phyloP scores from a whole-genome alignment of 2,888 invertebrate species.

The Pachycephus smyrnensis region DNA sequence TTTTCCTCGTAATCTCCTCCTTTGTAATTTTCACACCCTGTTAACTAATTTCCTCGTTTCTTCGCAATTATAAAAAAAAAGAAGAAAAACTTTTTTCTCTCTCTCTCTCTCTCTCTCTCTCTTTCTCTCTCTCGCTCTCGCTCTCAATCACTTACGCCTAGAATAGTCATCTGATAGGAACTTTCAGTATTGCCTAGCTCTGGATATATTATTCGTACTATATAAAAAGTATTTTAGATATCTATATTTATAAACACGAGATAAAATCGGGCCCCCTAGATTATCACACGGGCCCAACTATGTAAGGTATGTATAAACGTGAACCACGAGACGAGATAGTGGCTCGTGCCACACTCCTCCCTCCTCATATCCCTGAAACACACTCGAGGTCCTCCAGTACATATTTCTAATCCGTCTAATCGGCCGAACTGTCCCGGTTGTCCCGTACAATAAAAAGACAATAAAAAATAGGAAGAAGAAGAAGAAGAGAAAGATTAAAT shows the following conservation, averaged over 20 bases:
- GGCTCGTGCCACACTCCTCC: neutral
- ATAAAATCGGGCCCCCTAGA: slow-evolving; percentile 57
- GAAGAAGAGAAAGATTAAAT: neutral
- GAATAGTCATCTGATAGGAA: slow-evolving; percentile 66
- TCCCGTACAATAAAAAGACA: neutral
- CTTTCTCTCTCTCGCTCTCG: slow-evolving; percentile 37
- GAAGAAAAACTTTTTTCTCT: slow-evolving; percentile 22
- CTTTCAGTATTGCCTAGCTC: slow-evolving; percentile 67
- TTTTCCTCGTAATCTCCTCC: slow-evolving; percentile 23
- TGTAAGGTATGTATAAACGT: slow-evolving; percentile 29
- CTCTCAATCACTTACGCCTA: slow-evolving; percentile 37
- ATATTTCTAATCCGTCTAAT: neutral
- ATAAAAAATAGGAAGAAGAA: neutral
- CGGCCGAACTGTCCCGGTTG: neutral
- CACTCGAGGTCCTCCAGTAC: neutral
- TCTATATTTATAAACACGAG: slow-evolving; percentile 37
- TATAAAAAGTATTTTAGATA: slow-evolving; percentile 40
- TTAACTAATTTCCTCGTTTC: slow-evolving; percentile 30
- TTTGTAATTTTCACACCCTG: slow-evolving; percentile 19
- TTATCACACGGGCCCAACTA: slow-evolving; percentile 64
- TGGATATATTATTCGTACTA: slow-evolving; percentile 63
- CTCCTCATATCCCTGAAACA: neutral
- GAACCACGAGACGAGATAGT: slow-evolving; percentile 26
- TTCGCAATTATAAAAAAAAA: neutral
- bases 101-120: slow-evolving; percentile 29